Evolutionary conservation across 2,797 vertebrate genomes (phyloP), one percentile per base, ranked within the genome.

Genomic region (Petrocephalus sullivani): DNA sequence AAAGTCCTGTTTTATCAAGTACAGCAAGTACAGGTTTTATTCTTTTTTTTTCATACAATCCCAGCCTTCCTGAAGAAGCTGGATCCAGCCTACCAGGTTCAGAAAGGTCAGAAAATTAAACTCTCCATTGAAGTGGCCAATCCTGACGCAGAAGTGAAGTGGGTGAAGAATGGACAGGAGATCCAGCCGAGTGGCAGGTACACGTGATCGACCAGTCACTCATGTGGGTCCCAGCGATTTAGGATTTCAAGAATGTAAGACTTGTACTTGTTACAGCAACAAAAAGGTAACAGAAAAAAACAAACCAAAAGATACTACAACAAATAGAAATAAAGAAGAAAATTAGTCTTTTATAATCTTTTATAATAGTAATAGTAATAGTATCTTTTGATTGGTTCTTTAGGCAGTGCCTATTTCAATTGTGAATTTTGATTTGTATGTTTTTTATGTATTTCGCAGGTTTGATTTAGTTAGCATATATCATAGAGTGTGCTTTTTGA

Each of bases 121-220:
- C 91, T 99, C 87, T 93, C 94, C 0, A 93, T 98, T 0, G 97
- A 99, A 91, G 96, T 99, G 87, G 97, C 98, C 3, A 96, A 98
- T 91, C 92, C 95, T 2, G 96, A 99, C 9, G 95, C 93, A 1
- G 97, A 98, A 4, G 97, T 98, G 91, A 99, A 98, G 92, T 99
- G 98, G 98, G 90, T 97, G 81, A 99, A 99, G 95, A 99, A 99
- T 0, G 98, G 98, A 33, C 97, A 98, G 90, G 97, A 97, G 91
- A 97, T 99, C 87, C 96, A 98, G 90, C 96, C 96, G 90, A 96
- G 96, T 12, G 98, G 98, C 95, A 99, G 98, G 98, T 99, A 94
- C 92, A 9, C 1, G 12, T n/a, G 9, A 51, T 9, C 21, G 9
- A 4, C 61, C 61, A 21, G 61, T 64, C 8, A 6, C 16, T 61